Percentiles rank a stretch among this genome's conserved stretches.
These are phyloP conservation scores for Magallana nippona DNA, from an alignment of 2,888 invertebrate genomes.

Conservation along the genomic window DNA sequence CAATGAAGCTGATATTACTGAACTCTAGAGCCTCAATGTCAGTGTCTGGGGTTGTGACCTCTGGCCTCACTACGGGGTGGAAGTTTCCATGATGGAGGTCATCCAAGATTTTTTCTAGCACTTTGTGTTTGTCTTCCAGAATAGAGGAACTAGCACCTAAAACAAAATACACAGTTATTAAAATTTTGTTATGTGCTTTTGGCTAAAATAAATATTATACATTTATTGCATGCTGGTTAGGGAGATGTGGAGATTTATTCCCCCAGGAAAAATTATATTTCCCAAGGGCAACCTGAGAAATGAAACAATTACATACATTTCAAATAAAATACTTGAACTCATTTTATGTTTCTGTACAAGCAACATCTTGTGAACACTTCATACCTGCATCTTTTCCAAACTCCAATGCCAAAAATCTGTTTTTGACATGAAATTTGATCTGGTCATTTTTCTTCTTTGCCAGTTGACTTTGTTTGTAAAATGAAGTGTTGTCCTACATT, in stretches of 20 bases:
- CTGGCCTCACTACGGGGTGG: slow-evolving; percentile 61
- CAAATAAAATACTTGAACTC: no score
- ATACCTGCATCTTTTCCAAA: slow-evolving; percentile 74
- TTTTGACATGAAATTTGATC: slow-evolving; percentile 60
- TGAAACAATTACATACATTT: no score
- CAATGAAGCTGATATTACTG: slow-evolving; percentile 69
- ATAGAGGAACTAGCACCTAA: slow-evolving; percentile 74
- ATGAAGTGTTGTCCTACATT: slow-evolving; percentile 59
- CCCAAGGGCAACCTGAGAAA: no score
- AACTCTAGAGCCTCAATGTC: slow-evolving; percentile 65
- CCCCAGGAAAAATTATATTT: neutral
- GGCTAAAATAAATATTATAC: neutral
- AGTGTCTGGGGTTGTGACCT: slow-evolving; percentile 57
- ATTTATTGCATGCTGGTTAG: no score
- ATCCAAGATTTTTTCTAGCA: slow-evolving; percentile 69
- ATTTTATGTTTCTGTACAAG: no score
- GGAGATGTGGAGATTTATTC: neutral
- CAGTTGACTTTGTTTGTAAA: slow-evolving; percentile 57
- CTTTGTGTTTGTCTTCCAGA: slow-evolving; percentile 64
- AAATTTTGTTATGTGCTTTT: neutral
- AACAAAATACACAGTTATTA: slow-evolving; percentile 10
- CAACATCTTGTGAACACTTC: no score
- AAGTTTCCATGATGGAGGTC: slow-evolving; percentile 74
- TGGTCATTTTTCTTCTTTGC: slow-evolving; percentile 59
- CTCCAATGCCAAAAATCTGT: slow-evolving; percentile 64